Evolutionary conservation across 2,888 invertebrate species (phyloP), one percentile per base, ranked within the genome.

Genomic region (Oasisia sp.): DNA sequence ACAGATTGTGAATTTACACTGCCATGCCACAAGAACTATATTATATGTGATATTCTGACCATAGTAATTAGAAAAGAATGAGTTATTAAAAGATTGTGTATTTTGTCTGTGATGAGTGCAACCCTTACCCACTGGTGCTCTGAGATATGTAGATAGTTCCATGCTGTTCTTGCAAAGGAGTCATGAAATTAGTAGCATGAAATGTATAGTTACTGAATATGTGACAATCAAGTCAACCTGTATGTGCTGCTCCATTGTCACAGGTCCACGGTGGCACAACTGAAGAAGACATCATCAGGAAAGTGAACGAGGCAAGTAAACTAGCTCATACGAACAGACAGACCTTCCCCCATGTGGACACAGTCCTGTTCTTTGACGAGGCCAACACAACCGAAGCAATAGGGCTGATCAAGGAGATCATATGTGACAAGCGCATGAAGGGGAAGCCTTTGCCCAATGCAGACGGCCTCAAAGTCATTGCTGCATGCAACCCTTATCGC

Each of bases 401-500:
- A 89, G 96, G 95, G 89, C 93, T 95, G 32, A 95, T 96, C 91
- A 96, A 96, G 93, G 96, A 96, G 92, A 95, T 96, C 56, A 95
- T 96, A 95, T 95, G 95, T 94, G 96, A 96, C 93, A 94, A 94
- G n/a, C 94, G 94, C 9, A 94, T 96, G 91, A 93, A 94, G 56
- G 96, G 96, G 56, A 90, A 94, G 91, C 94, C 93, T 14, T 93
- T 95, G 27, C 92, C 92, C 50, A 93, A 94, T 2, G 93, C 92
- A 90, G 91, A 94, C 74, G 95, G 94, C 44, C 94, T 96, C n/a
- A 95, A 95, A 92, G 94, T 96, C 90, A 95, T 96, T 19, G 96
- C 95, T 91, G 96, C 96, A 32, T 95, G 95, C 93, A 96, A 96
- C 93, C 96, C 96, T 4, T 96, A 95, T 94, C 94, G 95, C 94